Evolutionary conservation across 2,888 invertebrate species (phyloP).

Genomic region (Sympetrum striolatum): DNA sequence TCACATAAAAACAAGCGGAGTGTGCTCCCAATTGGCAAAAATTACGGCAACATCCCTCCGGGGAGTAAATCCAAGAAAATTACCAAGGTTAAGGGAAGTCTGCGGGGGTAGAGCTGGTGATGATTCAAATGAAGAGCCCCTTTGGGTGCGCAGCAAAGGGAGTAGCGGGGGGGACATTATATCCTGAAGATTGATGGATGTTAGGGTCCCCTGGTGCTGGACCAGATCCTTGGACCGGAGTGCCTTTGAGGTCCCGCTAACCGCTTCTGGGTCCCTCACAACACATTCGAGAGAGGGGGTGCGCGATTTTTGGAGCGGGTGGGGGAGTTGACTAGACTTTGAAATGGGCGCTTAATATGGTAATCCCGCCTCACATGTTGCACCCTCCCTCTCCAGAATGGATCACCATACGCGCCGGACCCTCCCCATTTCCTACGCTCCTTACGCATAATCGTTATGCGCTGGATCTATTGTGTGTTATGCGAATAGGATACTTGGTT

Average conservation of each 20-base stretch:
- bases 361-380: slow-evolving; percentile 27
- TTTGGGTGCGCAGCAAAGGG: background rate
- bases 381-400: background rate
- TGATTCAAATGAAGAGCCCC: background rate
- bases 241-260: background rate
- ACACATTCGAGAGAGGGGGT: background rate
- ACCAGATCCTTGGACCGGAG: background rate
- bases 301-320: background rate
- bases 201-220: background rate
- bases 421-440: background rate
- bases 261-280: background rate
- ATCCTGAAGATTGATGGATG: background rate
- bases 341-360: slow-evolving; percentile 41
- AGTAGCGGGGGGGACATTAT: background rate
- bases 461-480: slow-evolving; percentile 12
- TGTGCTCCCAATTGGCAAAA: too few relatives aligned
- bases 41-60: too few relatives aligned
- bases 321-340: background rate
- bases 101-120: background rate
- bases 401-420: background rate
- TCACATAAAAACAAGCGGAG: too few relatives aligned
- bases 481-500: slow-evolving; percentile 19
- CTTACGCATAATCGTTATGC: background rate
- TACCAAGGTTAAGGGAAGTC: background rate
- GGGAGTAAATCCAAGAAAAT: background rate